Conservation (phyloP, 2,888 invertebrate species). For the Penaeus monodon region DNA sequence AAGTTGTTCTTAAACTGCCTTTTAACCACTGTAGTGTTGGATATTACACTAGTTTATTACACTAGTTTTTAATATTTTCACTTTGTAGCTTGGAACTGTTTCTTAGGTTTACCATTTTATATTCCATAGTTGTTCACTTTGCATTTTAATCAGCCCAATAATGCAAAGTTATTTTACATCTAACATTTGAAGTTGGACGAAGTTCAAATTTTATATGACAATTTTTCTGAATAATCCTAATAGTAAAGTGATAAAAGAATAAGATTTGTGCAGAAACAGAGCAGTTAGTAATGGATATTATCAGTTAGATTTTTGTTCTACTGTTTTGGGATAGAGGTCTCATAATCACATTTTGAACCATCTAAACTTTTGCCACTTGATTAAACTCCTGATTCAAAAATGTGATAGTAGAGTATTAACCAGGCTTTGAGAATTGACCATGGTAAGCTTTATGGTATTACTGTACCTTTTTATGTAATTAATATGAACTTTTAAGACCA, state of each 20-base stretch:
- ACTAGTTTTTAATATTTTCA: slow-evolving; percentile 63
- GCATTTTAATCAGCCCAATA: slow-evolving; percentile 38
- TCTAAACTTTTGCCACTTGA: slow-evolving; percentile 43
- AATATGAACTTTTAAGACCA: slow-evolving; percentile 55
- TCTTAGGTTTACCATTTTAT: slow-evolving; percentile 57
- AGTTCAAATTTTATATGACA: slow-evolving; percentile 62
- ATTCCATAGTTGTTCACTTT: slow-evolving; percentile 55
- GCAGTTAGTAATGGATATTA: slow-evolving; percentile 44
- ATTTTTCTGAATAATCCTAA: slow-evolving; percentile 55
- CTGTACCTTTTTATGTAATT: slow-evolving; percentile 56
- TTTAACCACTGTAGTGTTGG: slow-evolving; percentile 62
- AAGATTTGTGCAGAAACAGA: slow-evolving; percentile 25
- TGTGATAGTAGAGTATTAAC: slow-evolving; percentile 59
- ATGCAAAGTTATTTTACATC: slow-evolving; percentile 59
- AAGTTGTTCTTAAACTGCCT: slow-evolving; percentile 63
- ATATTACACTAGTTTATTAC: slow-evolving; percentile 60
- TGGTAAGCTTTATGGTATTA: slow-evolving; percentile 56
- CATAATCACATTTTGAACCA: slow-evolving; percentile 47
- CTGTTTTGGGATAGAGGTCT: slow-evolving; percentile 46
- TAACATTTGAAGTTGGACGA: slow-evolving; percentile 49
- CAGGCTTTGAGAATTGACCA: slow-evolving; percentile 57
- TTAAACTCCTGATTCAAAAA: slow-evolving; percentile 34
- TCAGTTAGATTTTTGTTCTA: slow-evolving; percentile 41
- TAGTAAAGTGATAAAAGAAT: slow-evolving; percentile 44
- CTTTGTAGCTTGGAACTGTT: slow-evolving; percentile 62